These are phyloP conservation scores for Xiphophorus birchmanni DNA, from an alignment of 2,797 vertebrate genomes.

Conservation along the genomic window DNA sequence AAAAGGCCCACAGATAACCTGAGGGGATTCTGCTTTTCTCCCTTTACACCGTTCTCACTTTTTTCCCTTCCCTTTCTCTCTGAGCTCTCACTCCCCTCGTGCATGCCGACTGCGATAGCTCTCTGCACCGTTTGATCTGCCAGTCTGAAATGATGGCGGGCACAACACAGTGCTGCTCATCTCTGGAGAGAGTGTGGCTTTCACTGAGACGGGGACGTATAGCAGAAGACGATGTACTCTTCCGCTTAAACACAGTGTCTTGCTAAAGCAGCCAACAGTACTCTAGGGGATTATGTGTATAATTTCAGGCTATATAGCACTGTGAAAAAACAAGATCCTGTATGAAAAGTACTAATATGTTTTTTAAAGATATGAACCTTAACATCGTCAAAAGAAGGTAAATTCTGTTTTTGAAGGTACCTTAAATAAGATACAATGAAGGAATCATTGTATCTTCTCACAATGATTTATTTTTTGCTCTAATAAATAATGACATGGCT, in stretches of 20 bases:
- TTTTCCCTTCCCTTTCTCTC: background rate
- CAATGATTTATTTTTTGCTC: background rate
- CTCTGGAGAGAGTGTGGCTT: constrained; percentile 61
- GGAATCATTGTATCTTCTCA: background rate
- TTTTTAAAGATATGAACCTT: background rate
- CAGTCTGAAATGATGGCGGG: constrained; percentile 65
- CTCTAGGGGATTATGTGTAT: constrained; percentile 12
- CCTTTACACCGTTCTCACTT: constrained; percentile 48
- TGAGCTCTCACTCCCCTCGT: constrained; percentile 8
- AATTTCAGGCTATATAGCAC: background rate
- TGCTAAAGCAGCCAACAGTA: constrained; percentile 33
- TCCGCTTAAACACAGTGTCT: constrained; percentile 38
- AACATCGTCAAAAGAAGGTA: background rate
- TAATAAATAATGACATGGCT: background rate
- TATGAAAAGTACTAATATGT: background rate
- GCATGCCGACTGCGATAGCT: constrained; percentile 44
- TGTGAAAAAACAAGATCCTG: background rate
- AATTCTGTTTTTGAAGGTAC: background rate
- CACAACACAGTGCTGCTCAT: constrained; percentile 52
- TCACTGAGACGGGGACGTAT: constrained; percentile 32
- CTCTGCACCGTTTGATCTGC: constrained; percentile 65
- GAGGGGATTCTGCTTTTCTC: constrained; percentile 55
- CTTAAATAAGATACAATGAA: too few relatives aligned
- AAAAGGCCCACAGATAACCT: constrained; percentile 59
- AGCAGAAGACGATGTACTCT: constrained; percentile 46